Base-by-base conservation (phyloP, 1,140 invertebrate species). In the Euura lappo region DNA sequence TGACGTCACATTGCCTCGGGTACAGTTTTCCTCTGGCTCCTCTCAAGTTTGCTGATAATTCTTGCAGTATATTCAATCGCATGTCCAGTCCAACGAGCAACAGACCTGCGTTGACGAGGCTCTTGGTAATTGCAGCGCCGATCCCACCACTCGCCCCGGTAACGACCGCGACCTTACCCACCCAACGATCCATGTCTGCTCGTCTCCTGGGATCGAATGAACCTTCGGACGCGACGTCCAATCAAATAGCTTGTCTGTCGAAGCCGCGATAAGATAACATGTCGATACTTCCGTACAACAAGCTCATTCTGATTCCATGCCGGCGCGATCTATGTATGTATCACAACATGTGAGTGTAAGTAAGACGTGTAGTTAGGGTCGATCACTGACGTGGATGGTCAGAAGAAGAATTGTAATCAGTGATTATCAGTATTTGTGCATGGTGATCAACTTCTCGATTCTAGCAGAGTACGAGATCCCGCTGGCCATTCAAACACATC, bases 1-100 rank as follows among this genome's bases (percentile, higher is more conserved):
- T 86, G 2, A 96, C 79, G 81, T 96, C 94, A 77, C 91, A 93
- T 74, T 90, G 81, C 8, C 90, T 71, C 0, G 90, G 80, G 74
- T 89, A 82, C 3, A 91, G 85, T 72, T 87, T 80, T 11, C 84
- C 88, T 43, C 72, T 69, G 0, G 45, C 70, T 7, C 70, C 71
- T 70, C 77, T 77, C 6, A 72, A 46, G 43, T 76, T 75, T 11
- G 4, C 44, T 2, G 74, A 68, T 6, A 79, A 1, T 10, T 74
- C 79, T 44, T 86, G 69, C 42, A 91, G 79, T 72, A 79, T 80
- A 8, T 86, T 81, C 5, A 86, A 75, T 75, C 87, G 86, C 68
- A 89, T 81, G 0, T 89, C 88, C 72, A 89, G 85, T 10, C 88
- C 90, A n/a, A 91, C 88, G 0, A 93, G 28, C 13, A 10, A 68